phyloP scores from a whole-genome alignment of 2,113 vertebrate genomes.

The Genyomyrus donnyi region DNA sequence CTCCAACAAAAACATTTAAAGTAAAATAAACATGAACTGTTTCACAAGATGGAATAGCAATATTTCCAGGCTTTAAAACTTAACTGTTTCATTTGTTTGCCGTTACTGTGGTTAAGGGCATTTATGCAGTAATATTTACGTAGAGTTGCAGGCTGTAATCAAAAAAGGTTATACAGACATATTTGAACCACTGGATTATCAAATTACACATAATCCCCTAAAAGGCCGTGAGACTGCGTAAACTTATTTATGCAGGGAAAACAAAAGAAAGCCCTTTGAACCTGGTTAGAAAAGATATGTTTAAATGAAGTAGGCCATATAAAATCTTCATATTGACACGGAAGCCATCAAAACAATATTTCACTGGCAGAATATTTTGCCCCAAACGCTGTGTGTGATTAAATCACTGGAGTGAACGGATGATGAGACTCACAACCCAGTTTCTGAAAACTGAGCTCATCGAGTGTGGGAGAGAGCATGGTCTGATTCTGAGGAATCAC shows the following conservation, averaged over 20 bases:
- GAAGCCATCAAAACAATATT: background rate
- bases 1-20: constrained; percentile 10
- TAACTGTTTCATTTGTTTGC: background rate
- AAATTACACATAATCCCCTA: constrained; percentile 18
- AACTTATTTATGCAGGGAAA: background rate
- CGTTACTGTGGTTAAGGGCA: background rate
- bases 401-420: background rate
- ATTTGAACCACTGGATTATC: background rate
- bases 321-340: background rate
- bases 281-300: background rate
- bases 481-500: background rate
- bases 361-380: background rate
- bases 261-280: background rate
- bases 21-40: background rate
- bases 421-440: background rate
- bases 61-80: background rate
- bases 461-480: background rate
- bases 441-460: background rate
- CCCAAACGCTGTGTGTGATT: background rate
- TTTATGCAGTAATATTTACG: constrained; percentile 11
- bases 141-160: background rate
- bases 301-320: background rate
- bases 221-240: background rate
- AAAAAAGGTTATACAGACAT: background rate
- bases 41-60: background rate